Evolutionary conservation across 2,113 vertebrate species (phyloP).

Genomic region (Gallinago undulata): DNA sequence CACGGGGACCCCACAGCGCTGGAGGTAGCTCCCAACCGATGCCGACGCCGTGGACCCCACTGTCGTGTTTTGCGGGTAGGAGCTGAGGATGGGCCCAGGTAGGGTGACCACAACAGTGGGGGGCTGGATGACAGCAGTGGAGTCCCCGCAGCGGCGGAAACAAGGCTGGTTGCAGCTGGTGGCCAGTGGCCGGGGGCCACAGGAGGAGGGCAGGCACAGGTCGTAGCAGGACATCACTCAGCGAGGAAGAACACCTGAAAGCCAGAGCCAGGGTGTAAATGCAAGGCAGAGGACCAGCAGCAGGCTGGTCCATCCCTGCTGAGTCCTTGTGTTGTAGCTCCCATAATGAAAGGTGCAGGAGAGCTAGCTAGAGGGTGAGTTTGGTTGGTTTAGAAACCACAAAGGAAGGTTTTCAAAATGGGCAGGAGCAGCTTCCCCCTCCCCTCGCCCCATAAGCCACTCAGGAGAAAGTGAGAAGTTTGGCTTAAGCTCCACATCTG

Average conservation of each 20-base stretch:
- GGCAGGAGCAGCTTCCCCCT: neutral
- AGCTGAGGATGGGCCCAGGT: constrained; percentile 57
- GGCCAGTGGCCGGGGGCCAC: neutral
- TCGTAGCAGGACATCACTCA: constrained; percentile 39
- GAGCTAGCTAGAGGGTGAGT: neutral
- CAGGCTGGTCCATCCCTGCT: neutral
- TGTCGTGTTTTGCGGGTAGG: neutral
- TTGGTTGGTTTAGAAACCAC: neutral
- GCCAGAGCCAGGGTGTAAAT: neutral
- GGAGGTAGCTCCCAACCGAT: neutral
- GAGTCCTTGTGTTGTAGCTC: neutral
- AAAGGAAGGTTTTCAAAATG: neutral
- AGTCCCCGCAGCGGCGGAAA: constrained; percentile 26
- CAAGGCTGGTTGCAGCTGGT: constrained; percentile 57
- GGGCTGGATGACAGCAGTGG: constrained; percentile 11
- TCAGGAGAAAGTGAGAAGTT: rapidly evolving
- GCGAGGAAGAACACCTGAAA: constrained; percentile 20
- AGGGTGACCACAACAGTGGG: constrained; percentile 22
- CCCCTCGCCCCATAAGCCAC: rapidly evolving
- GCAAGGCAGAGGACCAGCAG: neutral
- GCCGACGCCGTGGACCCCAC: constrained; percentile 34
- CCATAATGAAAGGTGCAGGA: neutral
- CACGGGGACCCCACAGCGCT: constrained; percentile 13
- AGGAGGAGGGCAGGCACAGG: constrained; percentile 45
- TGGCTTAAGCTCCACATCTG: neutral